Evolutionary conservation across 2,888 invertebrate species (phyloP), one percentile per base, ranked within the genome.

Genomic region (Parasteatoda lunata): DNA sequence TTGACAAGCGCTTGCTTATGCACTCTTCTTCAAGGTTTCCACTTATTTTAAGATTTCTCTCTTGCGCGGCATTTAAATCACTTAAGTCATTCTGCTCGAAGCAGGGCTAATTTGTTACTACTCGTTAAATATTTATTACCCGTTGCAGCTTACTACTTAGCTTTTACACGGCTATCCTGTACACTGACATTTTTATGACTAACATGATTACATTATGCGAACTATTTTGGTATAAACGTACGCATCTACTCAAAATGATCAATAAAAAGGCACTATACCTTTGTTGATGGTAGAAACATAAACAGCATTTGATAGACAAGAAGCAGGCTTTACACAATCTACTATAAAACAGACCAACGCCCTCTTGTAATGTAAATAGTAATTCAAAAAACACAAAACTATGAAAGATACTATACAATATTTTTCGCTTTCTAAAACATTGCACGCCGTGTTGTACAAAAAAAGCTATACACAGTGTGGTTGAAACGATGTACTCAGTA

Each of bases 1-100:
- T 80, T 80, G 85, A 86, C 80, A 86, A 80, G 80, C 30, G 80
- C 65, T 65, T 79, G 65, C 47, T 78, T 79, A 73, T 66, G 75
- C 76, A 52, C 52, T 66, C 30, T 30, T 30, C 30, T 13, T 45
- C 68, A 64, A 52, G 64, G 71, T 15, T 51, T 6, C 71, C 54
- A 54, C 59, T 66, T 59, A 51, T 51, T 48, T 51, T 64, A 65
- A n/a, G 11, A 69, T 59, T 69, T 13, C 59, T 72, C 73, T 69
- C 75, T 66, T 68, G 30, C 30, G 47, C 9, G 72, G 70, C 75
- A 70, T 84, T 84, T 84, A 83, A 83, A 83, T 83, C 83, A 83
- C 77, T 77, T 65, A 54, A 64, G 78, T 72, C 64, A 65, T 69
- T 72, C 70, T 47, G 11, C 68, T 75, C 52, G 73, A 71, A 80